phyloP scores from a whole-genome alignment of 2,888 invertebrate species.

The Acleris literana region DNA sequence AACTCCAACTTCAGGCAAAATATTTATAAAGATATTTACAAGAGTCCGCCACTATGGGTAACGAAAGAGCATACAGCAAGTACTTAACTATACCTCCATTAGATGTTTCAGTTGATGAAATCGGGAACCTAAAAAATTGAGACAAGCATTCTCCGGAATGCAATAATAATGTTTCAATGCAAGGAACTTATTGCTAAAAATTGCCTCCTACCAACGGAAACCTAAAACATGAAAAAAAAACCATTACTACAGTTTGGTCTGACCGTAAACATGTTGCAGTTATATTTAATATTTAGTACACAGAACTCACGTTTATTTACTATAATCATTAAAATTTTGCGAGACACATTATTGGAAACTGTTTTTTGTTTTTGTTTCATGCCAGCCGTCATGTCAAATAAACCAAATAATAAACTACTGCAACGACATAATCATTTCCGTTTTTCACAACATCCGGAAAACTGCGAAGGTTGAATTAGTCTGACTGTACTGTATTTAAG shows the following conservation, averaged over 20 bases:
- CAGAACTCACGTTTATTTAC: slow-evolving; percentile 63
- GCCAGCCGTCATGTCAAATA: slow-evolving; percentile 56
- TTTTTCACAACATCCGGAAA: slow-evolving; percentile 40
- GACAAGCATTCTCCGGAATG: slow-evolving; percentile 55
- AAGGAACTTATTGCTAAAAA: slow-evolving; percentile 47
- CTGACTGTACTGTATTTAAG: neutral
- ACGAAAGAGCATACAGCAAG: slow-evolving; percentile 1
- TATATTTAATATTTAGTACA: slow-evolving; percentile 30
- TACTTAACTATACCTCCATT: slow-evolving; percentile 64
- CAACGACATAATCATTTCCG: slow-evolving; percentile 44
- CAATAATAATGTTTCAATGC: slow-evolving; percentile 44
- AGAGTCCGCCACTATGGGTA: neutral
- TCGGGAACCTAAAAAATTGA: slow-evolving; percentile 49
- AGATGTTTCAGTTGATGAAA: slow-evolving; percentile 45
- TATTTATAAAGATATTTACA: slow-evolving; percentile 14
- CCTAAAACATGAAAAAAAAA: slow-evolving; percentile 58
- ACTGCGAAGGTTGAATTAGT: neutral
- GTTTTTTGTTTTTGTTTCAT: slow-evolving; percentile 78
- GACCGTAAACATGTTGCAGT: slow-evolving; percentile 28
- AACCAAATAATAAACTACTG: too few species aligned
- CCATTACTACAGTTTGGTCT: slow-evolving; percentile 3
- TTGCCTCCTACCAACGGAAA: slow-evolving; percentile 56
- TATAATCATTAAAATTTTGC: slow-evolving; percentile 77
- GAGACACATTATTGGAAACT: slow-evolving; percentile 70
- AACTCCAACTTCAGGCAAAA: slow-evolving; percentile 56